Base-by-base conservation (phyloP, 2,797 vertebrate genomes). In the Lycodopsis pacificus region DNA sequence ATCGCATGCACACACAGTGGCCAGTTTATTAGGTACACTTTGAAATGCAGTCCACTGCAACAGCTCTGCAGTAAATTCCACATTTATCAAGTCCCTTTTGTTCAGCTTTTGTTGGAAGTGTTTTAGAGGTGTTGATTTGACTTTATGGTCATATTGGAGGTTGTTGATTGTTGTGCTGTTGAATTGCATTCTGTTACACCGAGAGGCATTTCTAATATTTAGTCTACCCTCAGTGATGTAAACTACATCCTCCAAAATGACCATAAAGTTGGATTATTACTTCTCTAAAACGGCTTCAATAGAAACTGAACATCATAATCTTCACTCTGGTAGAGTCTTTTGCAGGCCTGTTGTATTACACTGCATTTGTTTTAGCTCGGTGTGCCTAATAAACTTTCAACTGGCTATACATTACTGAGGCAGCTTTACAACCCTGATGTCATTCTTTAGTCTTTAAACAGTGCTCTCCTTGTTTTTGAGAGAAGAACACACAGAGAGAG, bases 391-490 rank as follows among this genome's bases (percentile, higher is more conserved):
- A 54, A 79, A 74, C 38, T 13, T 65, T 56, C 70, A 71, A 38
- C 32, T 36, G 12, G 5, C 17, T 48, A n/a, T 73, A 36, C 27
- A 48, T 53, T 38, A 48, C 7, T 32, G 32, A 64, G 73, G 51
- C 71, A 79, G 54, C 54, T 77, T 63, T 59, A 72, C 49, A 27
- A 1, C 42, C 17, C 32, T 61, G 48, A 49, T 65, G n/a, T 78
- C 63, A 67, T 71, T 57, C n/a, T 64, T 59, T 32, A 44, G 66
- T 72, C 64, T 77, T 57, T 75, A 81, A 87, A 91, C 82, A 86
- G 71, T 71, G 65, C 66, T 80, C 42, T 46, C 17, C 61, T 90
- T 86, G 86, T 88, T 90, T 80, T 64, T 75, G 64, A 69, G 63
- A 84, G 68, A 36, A 46, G 40, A 30, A 77, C 54, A 75, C 17